A percentile compares a stretch with the other conserved stretches of the same genome.
Evolutionary conservation across 1,140 invertebrate species (phyloP).

Genomic region (Neelides sp.): DNA sequence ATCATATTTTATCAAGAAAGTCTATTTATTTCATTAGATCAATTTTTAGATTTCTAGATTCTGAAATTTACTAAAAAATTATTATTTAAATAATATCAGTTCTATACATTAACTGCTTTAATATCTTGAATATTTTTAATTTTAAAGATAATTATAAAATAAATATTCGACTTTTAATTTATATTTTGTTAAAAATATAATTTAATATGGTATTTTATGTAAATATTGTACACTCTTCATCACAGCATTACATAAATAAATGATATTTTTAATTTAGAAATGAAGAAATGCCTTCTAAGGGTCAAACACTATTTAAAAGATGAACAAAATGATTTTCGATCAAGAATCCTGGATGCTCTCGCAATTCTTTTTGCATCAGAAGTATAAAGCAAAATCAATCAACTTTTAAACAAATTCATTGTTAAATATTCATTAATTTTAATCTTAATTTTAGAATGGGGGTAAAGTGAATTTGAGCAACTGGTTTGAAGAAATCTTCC

Average conservation of each 20-base stretch:
- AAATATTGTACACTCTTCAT: too few relatives aligned
- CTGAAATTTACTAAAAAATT: background rate
- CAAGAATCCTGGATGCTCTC: too few relatives aligned
- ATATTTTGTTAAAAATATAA: slow-evolving; percentile 2
- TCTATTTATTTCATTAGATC: background rate
- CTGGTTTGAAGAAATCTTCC: slow-evolving; percentile 22
- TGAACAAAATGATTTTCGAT: too few relatives aligned
- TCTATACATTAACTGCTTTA: slow-evolving; percentile 13
- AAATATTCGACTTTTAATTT: background rate
- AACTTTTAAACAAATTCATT: background rate
- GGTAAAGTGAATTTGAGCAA: slow-evolving; percentile 7
- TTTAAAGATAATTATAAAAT: background rate
- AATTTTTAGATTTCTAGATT: slow-evolving; percentile 2
- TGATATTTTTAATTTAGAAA: too few relatives aligned
- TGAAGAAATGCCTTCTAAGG: too few relatives aligned
- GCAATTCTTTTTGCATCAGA: background rate
- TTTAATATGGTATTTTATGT: too few relatives aligned
- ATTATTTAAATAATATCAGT: background rate
- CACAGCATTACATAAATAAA: too few relatives aligned
- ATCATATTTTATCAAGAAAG: background rate
- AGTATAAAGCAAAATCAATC: slow-evolving; percentile 2
- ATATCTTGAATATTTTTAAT: slow-evolving; percentile 1
- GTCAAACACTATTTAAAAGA: background rate
- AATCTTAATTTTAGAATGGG: slow-evolving; percentile 18
- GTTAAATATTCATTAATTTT: slow-evolving; percentile 2